Percentiles rank a stretch among this genome's conserved stretches.
Evolutionary conservation across 2,113 vertebrate species (phyloP).

Genomic region (Aspiorhynchus laticeps): DNA sequence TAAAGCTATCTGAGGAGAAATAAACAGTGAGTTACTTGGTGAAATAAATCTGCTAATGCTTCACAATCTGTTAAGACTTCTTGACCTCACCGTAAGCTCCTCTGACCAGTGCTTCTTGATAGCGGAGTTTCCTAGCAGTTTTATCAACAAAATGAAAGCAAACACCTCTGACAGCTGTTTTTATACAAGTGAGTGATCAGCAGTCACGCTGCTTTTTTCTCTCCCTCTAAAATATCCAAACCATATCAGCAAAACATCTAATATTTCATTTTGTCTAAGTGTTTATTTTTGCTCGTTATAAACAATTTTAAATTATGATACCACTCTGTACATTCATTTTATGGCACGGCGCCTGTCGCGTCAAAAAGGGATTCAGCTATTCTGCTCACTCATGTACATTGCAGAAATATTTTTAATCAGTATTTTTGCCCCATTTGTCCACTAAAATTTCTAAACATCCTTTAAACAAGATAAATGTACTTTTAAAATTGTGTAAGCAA

Average conservation of each 20-base stretch:
- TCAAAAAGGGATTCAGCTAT: slow-evolving; percentile 1
- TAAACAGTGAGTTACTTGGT: background rate
- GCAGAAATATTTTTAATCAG: background rate
- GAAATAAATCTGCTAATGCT: background rate
- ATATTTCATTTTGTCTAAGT: slow-evolving; percentile 30
- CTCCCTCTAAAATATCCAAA: background rate
- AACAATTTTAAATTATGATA: slow-evolving; percentile 23
- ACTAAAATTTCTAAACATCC: background rate
- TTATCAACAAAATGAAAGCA: slow-evolving; percentile 25
- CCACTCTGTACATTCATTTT: background rate
- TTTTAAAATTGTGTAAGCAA: background rate
- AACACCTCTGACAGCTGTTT: slow-evolving; percentile 6
- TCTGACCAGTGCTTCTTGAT: background rate
- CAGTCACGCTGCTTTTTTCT: background rate
- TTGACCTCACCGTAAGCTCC: slow-evolving; percentile 17
- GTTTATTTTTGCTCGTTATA: slow-evolving; percentile 15
- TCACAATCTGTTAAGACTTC: slow-evolving; percentile 20
- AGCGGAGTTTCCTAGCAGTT: slow-evolving; percentile 16
- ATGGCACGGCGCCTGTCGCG: slow-evolving; percentile 11
- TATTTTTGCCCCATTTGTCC: background rate
- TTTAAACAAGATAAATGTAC: background rate
- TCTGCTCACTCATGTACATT: background rate
- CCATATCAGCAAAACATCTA: background rate
- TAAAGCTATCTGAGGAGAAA: background rate
- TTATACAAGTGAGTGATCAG: slow-evolving; percentile 39